Evolutionary conservation across 2,113 vertebrate species (phyloP), one percentile per base, ranked within the genome.

Genomic region (Formicarius rufipectus): DNA sequence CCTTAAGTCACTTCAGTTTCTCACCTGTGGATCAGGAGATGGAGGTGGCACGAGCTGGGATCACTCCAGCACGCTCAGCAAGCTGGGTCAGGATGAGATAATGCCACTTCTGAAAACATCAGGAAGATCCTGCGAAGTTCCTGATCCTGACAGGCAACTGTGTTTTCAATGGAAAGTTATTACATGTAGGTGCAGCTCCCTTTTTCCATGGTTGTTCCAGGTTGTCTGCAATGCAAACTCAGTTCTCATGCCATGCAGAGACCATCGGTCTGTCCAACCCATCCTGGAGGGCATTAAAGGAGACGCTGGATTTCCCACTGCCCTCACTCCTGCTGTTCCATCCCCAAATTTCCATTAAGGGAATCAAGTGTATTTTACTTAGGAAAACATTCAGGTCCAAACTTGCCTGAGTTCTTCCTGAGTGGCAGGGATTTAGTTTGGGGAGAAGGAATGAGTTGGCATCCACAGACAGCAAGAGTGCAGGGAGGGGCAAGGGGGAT

Each of bases 221-320:
- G 47, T 49, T 1, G 1, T 30, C 15, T 31, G 21, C 5, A 5
- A 8, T 3, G 7, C 24, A 15, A 20, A 60, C 50, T 33, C 18
- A 5, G 0, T 11, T 74, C 49, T 49, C 9, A 37, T 33, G 33
- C 11, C 1, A 0, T 3, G 17, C 8, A n/a, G 12, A 5, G 45
- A 10, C 14, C 50, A 28, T 2, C 4, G 28, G 31, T 58, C 76
- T 53, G 3, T 23, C 37, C 68, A 50, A 15, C 31, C 35, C 31
- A 14, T 28, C 28, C 3, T 3, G 2, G 2, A 10, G 53, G 7
- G 7, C 20, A 1, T 13, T 4, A 15, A 39, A 56, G 40, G 49
- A 66, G 45, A 22, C 31, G 17, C 56, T 20, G 62, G 7, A 30
- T 63, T 50, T 62, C 67, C 62, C 16, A 55, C 49, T 58, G 39